Conservation (phyloP, 2,113 vertebrate genomes). For the Upupa epops region DNA sequence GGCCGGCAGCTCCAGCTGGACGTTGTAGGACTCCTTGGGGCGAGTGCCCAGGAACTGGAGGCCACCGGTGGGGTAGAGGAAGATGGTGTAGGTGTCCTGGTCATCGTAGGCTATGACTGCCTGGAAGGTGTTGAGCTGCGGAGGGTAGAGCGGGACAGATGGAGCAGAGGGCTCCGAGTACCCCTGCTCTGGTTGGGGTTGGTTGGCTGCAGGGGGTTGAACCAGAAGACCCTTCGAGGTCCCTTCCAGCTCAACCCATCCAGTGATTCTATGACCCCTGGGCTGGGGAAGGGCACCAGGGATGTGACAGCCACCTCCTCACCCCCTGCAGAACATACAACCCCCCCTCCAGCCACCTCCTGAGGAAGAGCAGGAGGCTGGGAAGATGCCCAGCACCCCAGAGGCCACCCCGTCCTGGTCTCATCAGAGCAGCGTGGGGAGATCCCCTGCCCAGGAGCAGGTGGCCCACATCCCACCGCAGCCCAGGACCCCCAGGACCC, state of each 20-base stretch:
- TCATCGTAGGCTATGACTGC: slow-evolving; percentile 85
- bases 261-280: neutral
- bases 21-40: slow-evolving; percentile 91
- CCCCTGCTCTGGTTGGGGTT: neutral
- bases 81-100: slow-evolving; percentile 84
- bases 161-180: no score
- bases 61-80: slow-evolving; percentile 88
- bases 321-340: rapidly evolving
- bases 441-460: neutral
- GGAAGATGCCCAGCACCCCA: neutral
- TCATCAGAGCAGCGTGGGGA: rapidly evolving
- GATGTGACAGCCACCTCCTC: neutral
- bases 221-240: neutral
- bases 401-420: rapidly evolving
- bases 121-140: slow-evolving; percentile 95
- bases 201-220: neutral
- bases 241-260: neutral
- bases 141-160: neutral
- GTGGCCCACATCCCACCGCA: neutral
- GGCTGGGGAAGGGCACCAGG: neutral
- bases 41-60: slow-evolving; percentile 90
- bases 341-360: neutral
- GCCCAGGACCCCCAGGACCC: neutral
- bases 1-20: slow-evolving; percentile 90
- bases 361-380: neutral